phyloP scores from a whole-genome alignment of 2,888 invertebrate genomes.

The Amorpha juglandis region DNA sequence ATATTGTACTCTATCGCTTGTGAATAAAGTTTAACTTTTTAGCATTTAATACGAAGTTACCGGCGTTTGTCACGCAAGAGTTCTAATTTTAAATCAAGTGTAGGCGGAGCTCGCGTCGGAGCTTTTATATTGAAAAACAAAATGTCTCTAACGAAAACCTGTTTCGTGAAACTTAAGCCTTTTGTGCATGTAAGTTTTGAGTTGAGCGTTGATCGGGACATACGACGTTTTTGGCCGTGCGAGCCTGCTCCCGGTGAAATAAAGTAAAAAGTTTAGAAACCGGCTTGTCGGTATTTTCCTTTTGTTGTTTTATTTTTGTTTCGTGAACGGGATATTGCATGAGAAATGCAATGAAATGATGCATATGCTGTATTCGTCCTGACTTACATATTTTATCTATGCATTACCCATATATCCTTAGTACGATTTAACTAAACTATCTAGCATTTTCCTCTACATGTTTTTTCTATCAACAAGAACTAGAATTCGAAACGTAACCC shows the following conservation, averaged over 20 bases:
- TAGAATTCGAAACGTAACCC: neutral
- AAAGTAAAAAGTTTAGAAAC: constrained; percentile 83
- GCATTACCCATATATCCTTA: neutral
- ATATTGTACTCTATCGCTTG: constrained; percentile 79
- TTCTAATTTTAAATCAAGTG: constrained; percentile 85
- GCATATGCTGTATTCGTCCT: constrained; percentile 57
- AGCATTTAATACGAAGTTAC: constrained; percentile 78
- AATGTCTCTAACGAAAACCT: constrained; percentile 82
- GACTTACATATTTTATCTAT: neutral
- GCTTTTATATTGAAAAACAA: constrained; percentile 82
- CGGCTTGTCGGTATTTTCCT: constrained; percentile 81
- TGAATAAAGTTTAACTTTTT: constrained; percentile 82
- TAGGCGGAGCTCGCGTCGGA: constrained; percentile 81
- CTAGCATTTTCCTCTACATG: neutral
- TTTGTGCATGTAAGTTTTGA: constrained; percentile 77
- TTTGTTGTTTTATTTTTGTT: constrained; percentile 82
- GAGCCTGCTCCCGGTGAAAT: constrained; percentile 67
- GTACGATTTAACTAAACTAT: neutral
- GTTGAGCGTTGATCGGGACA: constrained; percentile 67
- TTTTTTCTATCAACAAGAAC: neutral
- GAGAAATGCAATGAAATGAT: constrained; percentile 82
- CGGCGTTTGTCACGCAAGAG: constrained; percentile 84
- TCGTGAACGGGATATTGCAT: constrained; percentile 80
- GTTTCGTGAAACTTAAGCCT: constrained; percentile 83
- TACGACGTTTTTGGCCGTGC: constrained; percentile 67